Evolutionary conservation across 2,113 vertebrate species (phyloP).

Genomic region (Corvus moneduloides): DNA sequence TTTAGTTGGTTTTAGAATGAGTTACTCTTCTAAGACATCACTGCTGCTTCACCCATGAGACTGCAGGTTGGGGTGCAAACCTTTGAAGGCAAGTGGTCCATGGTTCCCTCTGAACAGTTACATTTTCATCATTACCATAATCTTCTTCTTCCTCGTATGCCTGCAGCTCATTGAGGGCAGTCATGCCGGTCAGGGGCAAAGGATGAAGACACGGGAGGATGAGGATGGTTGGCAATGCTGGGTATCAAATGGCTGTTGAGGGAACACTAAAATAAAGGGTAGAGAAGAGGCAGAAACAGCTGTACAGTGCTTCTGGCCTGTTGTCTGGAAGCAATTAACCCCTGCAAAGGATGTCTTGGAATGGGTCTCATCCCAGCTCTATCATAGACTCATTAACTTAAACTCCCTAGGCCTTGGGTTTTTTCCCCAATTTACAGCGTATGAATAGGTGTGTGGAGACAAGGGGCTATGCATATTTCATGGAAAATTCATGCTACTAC

Average conservation of each 20-base stretch:
- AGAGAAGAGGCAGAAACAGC: not conserved
- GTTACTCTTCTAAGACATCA: not conserved
- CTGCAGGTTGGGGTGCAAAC: not conserved
- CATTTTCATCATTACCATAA: not conserved
- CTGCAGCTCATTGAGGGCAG: not conserved
- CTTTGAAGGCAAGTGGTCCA: not conserved
- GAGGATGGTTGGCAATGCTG: not conserved
- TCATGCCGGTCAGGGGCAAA: not conserved
- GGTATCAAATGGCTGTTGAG: not conserved
- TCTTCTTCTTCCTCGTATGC: not conserved
- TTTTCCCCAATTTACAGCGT: not conserved
- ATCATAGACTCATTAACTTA: not conserved
- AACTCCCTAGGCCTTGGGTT: not conserved
- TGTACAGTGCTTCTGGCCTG: accelerated
- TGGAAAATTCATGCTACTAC: not conserved
- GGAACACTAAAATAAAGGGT: not conserved
- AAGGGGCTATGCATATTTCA: not conserved
- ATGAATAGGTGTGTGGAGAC: not conserved
- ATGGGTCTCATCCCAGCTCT: not conserved
- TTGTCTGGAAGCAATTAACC: not conserved
- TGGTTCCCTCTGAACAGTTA: not conserved
- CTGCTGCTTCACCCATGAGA: not conserved
- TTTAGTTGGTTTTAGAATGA: not conserved
- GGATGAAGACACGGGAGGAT: not conserved
- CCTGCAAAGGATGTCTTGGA: not conserved